Conservation (phyloP, 2,888 invertebrate genomes). For the Rapana venosa region DNA sequence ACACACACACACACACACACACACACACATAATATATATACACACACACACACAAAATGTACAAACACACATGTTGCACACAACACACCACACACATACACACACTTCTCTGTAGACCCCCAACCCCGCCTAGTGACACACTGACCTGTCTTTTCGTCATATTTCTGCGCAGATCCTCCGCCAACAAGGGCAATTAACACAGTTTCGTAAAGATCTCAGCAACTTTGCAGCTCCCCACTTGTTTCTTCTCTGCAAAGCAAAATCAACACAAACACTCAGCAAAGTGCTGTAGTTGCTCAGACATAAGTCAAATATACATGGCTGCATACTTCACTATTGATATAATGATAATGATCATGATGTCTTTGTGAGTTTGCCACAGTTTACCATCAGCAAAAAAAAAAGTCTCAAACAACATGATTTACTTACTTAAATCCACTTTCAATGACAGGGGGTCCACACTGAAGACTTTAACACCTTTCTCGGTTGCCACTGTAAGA, state of each 20-base stretch:
- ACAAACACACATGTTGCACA: too few species aligned
- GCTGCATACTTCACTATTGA: too few species aligned
- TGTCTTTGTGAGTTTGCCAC: too few species aligned
- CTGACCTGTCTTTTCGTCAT: neutral
- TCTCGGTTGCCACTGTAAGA: neutral
- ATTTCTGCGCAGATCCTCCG: neutral
- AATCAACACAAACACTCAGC: neutral
- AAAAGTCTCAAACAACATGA: neutral
- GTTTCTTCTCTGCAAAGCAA: conserved; percentile 6
- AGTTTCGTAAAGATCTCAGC: neutral
- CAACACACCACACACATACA: too few species aligned
- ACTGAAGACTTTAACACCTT: neutral
- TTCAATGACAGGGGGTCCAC: neutral
- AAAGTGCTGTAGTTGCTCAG: too few species aligned
- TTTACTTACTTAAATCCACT: neutral
- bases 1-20: too few species aligned
- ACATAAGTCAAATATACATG: too few species aligned
- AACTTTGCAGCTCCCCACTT: conserved; percentile 21
- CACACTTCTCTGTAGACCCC: too few species aligned
- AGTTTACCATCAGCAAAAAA: too few species aligned
- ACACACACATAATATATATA: too few species aligned
- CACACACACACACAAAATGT: too few species aligned
- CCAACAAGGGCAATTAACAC: neutral
- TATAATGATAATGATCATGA: too few species aligned
- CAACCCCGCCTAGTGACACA: neutral